phyloP scores from a whole-genome alignment of 2,797 vertebrate species.

The Eulemur coronatus region DNA sequence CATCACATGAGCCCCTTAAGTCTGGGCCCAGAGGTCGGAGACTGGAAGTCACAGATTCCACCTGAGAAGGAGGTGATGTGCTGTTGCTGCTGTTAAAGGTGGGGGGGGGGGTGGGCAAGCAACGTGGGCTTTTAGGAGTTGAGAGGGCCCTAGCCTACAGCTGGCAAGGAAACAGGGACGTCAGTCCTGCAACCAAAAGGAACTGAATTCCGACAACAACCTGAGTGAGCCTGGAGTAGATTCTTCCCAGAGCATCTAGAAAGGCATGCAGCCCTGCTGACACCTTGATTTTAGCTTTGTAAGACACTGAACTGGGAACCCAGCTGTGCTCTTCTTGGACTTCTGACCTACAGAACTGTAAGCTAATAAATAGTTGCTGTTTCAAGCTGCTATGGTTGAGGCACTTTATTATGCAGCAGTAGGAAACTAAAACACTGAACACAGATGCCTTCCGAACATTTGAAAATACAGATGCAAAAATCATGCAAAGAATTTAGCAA shows the following conservation, averaged over 20 bases:
- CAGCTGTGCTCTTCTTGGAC: not conserved
- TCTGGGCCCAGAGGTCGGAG: not conserved
- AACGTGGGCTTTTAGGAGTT: not conserved
- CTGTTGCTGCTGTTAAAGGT: not conserved
- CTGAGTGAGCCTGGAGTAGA: not conserved
- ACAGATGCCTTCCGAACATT: not conserved
- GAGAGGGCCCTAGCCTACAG: not conserved
- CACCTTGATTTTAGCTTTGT: not conserved
- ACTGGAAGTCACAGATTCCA: not conserved
- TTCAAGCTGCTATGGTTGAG: not conserved
- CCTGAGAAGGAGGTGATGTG: not conserved
- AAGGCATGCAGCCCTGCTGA: not conserved
- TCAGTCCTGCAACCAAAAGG: not conserved
- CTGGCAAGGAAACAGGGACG: not conserved
- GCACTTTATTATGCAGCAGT: not conserved
- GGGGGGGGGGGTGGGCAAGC: accelerated
- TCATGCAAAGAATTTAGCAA: not conserved
- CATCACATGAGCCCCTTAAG: not conserved
- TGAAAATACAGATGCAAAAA: not conserved
- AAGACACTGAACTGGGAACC: not conserved
- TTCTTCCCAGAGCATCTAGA: not conserved
- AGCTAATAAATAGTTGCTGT: not conserved
- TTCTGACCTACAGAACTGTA: not conserved
- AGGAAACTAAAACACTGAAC: not conserved
- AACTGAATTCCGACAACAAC: not conserved